These are phyloP conservation scores for Tipula vernalis DNA, from an alignment of 2,888 invertebrate species.

Conservation along the genomic window DNA sequence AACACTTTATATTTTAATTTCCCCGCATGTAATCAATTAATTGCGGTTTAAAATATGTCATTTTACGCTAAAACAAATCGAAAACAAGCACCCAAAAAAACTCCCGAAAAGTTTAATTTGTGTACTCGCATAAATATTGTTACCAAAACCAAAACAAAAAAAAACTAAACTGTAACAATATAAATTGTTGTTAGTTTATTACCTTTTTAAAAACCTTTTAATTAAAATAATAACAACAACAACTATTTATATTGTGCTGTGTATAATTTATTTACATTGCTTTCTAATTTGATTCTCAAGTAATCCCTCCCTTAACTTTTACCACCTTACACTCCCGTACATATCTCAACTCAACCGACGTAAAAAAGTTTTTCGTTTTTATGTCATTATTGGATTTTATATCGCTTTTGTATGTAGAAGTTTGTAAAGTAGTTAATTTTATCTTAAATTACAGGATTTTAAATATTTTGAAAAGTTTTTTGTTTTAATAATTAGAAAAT, in stretches of 20 bases:
- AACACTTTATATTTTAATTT: not conserved
- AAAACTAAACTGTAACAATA: not conserved
- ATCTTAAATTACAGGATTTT: not conserved
- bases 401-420: not conserved
- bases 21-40: not conserved
- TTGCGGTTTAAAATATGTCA: not conserved
- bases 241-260: not conserved
- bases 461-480: not conserved
- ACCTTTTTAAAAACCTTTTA: not conserved
- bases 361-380: not conserved
- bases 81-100: not conserved
- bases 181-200: not conserved
- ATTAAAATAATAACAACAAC: not conserved
- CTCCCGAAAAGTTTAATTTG: not conserved
- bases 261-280: not conserved
- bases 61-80: not conserved
- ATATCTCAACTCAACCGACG: not conserved
- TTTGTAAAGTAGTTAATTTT: not conserved
- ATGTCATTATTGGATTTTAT: not conserved
- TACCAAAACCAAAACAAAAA: not conserved
- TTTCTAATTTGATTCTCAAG: not conserved
- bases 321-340: not conserved
- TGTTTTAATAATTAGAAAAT: not conserved
- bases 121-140: not conserved
- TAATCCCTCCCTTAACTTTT: not conserved